These are phyloP conservation scores for Meleagris gallopavo DNA, from an alignment of 2,113 vertebrate species.

Conservation along the genomic window DNA sequence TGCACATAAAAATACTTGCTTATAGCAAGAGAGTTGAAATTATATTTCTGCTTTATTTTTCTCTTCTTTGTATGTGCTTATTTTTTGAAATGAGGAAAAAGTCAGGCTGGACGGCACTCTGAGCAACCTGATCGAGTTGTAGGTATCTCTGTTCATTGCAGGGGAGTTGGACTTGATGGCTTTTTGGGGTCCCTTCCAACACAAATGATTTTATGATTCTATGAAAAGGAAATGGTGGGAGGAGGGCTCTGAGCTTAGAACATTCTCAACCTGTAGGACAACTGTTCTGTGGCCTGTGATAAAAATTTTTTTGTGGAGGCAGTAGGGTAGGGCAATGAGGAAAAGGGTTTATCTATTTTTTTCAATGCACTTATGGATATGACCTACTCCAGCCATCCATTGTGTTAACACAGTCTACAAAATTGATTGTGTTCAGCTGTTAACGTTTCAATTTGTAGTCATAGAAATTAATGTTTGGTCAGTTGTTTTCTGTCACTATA, in stretches of 20 bases:
- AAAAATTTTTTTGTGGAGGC: background rate
- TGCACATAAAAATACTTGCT: background rate
- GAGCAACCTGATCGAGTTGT: too few species aligned
- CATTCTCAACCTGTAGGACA: background rate
- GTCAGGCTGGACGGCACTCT: too few species aligned
- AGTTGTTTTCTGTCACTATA: background rate
- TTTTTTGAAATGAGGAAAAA: background rate
- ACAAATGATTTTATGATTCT: too few species aligned
- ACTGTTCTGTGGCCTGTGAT: background rate
- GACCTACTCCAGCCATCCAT: background rate
- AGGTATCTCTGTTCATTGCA: too few species aligned
- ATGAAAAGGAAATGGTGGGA: background rate
- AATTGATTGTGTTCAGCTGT: constrained; percentile 11
- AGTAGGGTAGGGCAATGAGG: background rate
- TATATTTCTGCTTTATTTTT: background rate
- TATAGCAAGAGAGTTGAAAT: background rate
- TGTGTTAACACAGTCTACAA: background rate
- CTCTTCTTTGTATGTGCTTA: background rate
- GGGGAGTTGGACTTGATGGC: too few species aligned
- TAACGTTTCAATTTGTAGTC: background rate
- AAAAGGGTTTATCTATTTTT: constrained; percentile 17
- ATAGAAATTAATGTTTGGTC: background rate
- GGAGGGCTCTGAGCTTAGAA: background rate
- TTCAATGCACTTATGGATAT: background rate
- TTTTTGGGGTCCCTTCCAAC: too few species aligned